Percentiles rank a stretch among this genome's conserved stretches.
Evolutionary conservation across 2,797 vertebrate genomes (phyloP).

Genomic region (Setipinna tenuifilis): DNA sequence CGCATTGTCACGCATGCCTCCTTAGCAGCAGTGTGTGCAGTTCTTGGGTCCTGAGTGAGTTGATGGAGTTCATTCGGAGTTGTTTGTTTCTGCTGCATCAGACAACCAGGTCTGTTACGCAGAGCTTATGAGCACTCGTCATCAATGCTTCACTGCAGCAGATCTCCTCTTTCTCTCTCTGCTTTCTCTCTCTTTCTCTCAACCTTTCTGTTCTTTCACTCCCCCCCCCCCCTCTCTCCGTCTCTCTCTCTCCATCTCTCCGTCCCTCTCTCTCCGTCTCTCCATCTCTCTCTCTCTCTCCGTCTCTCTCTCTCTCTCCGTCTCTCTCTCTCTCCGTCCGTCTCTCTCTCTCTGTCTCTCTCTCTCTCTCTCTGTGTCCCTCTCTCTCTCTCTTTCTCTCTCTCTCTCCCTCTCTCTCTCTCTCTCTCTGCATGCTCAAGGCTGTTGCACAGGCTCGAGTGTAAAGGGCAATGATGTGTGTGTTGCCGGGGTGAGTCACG

Average conservation of each 20-base stretch:
- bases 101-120: not conserved
- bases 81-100: not conserved
- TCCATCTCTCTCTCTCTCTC: constrained; percentile 16
- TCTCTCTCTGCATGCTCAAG: not conserved
- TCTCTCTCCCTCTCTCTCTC: too few species aligned
- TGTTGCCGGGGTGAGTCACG: not conserved
- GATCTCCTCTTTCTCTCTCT: too few species aligned
- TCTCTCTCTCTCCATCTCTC: too few species aligned
- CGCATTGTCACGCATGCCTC: not conserved
- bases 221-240: too few species aligned
- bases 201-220: too few species aligned
- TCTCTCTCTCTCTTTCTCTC: too few species aligned
- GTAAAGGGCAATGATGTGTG: not conserved
- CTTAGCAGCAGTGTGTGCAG: not conserved
- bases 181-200: not conserved
- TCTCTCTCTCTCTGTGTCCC: too few species aligned
- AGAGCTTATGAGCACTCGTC: not conserved
- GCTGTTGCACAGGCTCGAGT: not conserved
- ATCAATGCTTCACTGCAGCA: not conserved
- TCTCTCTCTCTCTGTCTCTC: too few species aligned
- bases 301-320: not conserved
- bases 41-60: not conserved
- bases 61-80: not conserved
- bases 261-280: too few species aligned
- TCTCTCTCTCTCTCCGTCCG: too few species aligned